Evolutionary conservation across 2,888 invertebrate species (phyloP).

Genomic region (Chouioia cunea): DNA sequence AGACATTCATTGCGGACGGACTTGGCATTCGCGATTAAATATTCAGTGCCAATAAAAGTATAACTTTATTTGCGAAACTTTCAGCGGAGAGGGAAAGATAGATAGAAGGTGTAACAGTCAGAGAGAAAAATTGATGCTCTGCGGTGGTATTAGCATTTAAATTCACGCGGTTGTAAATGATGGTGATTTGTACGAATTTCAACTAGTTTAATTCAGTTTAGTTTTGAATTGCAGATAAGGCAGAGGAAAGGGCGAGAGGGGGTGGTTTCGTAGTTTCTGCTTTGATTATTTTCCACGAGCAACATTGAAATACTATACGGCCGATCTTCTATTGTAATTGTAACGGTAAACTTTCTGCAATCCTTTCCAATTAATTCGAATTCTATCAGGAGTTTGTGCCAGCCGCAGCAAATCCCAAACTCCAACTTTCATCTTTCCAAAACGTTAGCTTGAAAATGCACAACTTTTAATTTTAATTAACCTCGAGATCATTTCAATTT

Average conservation of each 20-base stretch:
- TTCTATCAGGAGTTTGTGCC: constrained; percentile 15
- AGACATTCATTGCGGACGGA: no score
- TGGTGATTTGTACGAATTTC: constrained; percentile 36
- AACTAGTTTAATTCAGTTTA: constrained; percentile 41
- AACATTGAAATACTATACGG: constrained; percentile 30
- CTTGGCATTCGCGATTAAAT: no score
- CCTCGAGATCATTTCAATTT: no score
- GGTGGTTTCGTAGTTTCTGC: constrained; percentile 13
- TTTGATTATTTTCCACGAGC: constrained; percentile 38
- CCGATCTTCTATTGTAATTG: constrained; percentile 5
- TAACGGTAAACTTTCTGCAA: constrained; percentile 18
- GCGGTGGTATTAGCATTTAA: constrained; percentile 34
- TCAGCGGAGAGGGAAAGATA: no score
- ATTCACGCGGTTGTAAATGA: constrained; percentile 36
- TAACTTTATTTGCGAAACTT: no score
- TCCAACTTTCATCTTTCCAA: no score
- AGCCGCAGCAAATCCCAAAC: no score
- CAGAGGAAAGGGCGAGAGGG: no score
- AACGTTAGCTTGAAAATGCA: no score
- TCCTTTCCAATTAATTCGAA: constrained; percentile 17
- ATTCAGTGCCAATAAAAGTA: no score
- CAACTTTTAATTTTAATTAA: no score
- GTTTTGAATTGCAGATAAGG: constrained; percentile 37
- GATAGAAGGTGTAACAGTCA: no score
- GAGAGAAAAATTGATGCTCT: constrained; percentile 2